Evolutionary conservation across 2,888 invertebrate species (phyloP), one percentile per base, ranked within the genome.

Genomic region (Galerucella nymphaeae): DNA sequence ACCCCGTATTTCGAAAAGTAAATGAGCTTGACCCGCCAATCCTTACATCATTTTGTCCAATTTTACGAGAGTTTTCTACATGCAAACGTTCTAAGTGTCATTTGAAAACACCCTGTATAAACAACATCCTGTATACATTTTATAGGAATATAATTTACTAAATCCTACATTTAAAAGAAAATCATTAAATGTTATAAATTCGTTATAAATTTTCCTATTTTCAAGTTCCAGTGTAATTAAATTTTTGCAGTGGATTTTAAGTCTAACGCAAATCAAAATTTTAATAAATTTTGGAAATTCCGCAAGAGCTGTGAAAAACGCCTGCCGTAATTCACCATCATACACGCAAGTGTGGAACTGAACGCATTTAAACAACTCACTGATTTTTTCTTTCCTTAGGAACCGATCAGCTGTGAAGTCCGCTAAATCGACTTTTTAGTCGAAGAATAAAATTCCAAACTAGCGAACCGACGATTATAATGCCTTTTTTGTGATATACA

Each of bases 321-420:
- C 14, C 14, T 30, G 45, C 45, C 11, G 14, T n/a, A 13, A 59
- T 59, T 59, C 58, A 20, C 23, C 55, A 41, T 20, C n/a, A 57
- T 14, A n/a, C 53, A 16, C 16, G 42, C 20, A 59, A 42, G 66
- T 71, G n/a, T 50, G 41, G 50, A 67, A 20, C 20, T 61, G 30
- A 16, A 66, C 23, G 13, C 38, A 63, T 63, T 42, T 55, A 57
- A 70, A 41, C 62, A 61, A 62, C 68, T 69, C 62, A 64, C 55
- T 69, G 68, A 71, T 45, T 68, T 72, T 83, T 83, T 68, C 79
- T 57, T 57, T 64, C 57, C 23, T 20, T 70, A 84, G 84, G 79
- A 80, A 82, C 76, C 81, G 81, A 70, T 80, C 80, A 74, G 78
- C 78, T 66, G 79, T 83, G 71, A 84, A 83, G 76, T 84, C 84